Evolutionary conservation across 2,113 vertebrate species (phyloP).

Genomic region (Oenanthe oenanthe): DNA sequence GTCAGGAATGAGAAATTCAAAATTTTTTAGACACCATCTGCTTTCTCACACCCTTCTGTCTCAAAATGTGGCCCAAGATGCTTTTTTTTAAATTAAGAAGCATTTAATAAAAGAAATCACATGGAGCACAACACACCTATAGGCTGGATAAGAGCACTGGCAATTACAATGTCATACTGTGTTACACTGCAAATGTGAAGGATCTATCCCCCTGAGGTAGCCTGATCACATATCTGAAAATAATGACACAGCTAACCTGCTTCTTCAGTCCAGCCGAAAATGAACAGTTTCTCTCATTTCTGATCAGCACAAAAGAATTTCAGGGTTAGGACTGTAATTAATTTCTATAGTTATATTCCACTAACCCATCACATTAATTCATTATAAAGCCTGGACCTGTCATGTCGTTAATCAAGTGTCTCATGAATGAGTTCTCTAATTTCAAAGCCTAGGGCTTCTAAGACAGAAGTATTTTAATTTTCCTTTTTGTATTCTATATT

Average conservation of each 20-base stretch:
- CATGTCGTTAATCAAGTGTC: background rate
- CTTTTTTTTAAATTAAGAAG: background rate
- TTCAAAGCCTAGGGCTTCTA: background rate
- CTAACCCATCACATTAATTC: background rate
- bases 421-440: background rate
- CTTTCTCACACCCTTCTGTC: background rate
- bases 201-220: background rate
- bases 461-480: background rate
- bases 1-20: background rate
- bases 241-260: background rate
- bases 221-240: background rate
- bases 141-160: background rate
- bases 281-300: background rate
- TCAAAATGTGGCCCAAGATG: background rate
- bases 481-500: background rate
- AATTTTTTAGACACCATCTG: background rate
- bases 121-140: background rate
- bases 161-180: background rate
- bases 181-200: background rate
- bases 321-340: background rate
- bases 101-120: background rate
- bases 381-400: background rate
- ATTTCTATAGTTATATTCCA: background rate
- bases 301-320: background rate
- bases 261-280: background rate